phyloP scores from a whole-genome alignment of 2,113 vertebrate genomes.

The Thermophis baileyi region DNA sequence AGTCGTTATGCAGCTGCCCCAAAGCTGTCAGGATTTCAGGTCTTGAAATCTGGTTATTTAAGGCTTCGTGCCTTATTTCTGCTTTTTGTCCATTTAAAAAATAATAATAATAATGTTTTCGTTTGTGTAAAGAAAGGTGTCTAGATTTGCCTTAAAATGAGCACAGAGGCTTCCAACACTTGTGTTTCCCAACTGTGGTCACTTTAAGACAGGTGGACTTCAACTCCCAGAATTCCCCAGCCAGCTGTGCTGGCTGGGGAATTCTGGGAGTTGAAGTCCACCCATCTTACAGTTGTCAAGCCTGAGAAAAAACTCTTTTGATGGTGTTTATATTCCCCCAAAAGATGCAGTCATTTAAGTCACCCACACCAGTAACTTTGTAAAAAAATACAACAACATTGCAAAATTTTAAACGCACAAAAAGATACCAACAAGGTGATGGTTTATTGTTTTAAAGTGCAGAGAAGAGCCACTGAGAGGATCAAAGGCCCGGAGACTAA shows the following conservation, averaged over 20 bases:
- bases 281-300: not conserved
- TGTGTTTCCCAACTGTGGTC: not conserved
- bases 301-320: not conserved
- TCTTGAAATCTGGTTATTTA: not conserved
- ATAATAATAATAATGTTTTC: not conserved
- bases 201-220: not conserved
- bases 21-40: not conserved
- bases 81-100: not conserved
- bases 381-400: not conserved
- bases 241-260: not conserved
- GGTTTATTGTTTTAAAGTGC: not conserved
- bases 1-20: not conserved
- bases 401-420: not conserved
- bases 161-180: not conserved
- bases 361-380: not conserved
- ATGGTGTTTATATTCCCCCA: not conserved
- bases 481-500: too few species aligned
- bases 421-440: not conserved
- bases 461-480: too few species aligned
- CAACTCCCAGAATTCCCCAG: not conserved
- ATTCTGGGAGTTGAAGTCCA: not conserved
- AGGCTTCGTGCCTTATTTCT: not conserved
- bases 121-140: not conserved
- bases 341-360: not conserved
- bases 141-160: not conserved